These are phyloP conservation scores for Rhadinocentrus ornatus DNA, from an alignment of 2,797 vertebrate genomes.

Conservation along the genomic window DNA sequence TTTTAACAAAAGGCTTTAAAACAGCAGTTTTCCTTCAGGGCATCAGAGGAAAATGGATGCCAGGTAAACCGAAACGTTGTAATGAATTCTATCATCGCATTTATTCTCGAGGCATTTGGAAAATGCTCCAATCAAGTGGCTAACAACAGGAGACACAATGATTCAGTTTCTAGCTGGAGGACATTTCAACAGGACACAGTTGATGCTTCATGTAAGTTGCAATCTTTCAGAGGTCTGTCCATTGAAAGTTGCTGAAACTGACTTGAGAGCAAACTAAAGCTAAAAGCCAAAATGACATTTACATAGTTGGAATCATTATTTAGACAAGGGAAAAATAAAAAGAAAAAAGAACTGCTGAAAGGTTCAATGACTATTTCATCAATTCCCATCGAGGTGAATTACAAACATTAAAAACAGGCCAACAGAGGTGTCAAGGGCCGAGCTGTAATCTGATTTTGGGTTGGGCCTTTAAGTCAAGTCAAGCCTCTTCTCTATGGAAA, in stretches of 20 bases:
- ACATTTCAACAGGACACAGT: conserved; percentile 27
- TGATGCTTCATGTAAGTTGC: conserved; percentile 17
- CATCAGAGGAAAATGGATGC: conserved; percentile 51
- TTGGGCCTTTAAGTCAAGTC: conserved; percentile 73
- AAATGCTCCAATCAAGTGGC: conserved; percentile 34
- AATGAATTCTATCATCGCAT: conserved; percentile 49
- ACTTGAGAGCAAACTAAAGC: conserved; percentile 17
- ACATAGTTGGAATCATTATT: background rate
- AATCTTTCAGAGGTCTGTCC: background rate
- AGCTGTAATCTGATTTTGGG: conserved; percentile 67
- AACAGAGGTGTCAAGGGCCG: conserved; percentile 61
- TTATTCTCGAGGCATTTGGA: conserved; percentile 51
- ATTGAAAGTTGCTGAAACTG: conserved; percentile 6
- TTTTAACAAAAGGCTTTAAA: conserved; percentile 53
- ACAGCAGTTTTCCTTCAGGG: conserved; percentile 41
- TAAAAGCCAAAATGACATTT: conserved; percentile 9
- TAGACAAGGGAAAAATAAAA: conserved; percentile 14
- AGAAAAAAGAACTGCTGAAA: conserved; percentile 20
- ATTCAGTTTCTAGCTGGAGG: conserved; percentile 53
- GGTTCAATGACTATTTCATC: conserved; percentile 20
- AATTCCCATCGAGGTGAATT: conserved; percentile 37
- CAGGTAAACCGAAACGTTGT: conserved; percentile 48
- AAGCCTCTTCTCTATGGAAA: conserved; percentile 75
- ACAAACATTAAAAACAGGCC: conserved; percentile 43
- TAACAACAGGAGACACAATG: conserved; percentile 37